phyloP scores from a whole-genome alignment of 2,888 invertebrate genomes.

The Microctonus brassicae region DNA sequence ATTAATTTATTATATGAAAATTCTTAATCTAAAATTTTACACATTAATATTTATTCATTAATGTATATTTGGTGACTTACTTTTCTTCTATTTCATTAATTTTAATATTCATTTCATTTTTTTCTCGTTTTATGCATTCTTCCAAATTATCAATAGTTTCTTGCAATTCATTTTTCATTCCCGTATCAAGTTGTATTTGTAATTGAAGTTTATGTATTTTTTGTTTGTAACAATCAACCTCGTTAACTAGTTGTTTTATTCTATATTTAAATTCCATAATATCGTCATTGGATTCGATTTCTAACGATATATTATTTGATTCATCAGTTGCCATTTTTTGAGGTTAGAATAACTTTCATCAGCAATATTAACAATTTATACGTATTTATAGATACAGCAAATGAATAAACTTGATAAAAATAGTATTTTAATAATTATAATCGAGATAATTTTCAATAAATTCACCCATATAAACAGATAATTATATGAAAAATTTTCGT shows the following conservation, averaged over 20 bases:
- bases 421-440: neutral
- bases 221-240: constrained; percentile 52
- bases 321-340: constrained; percentile 31
- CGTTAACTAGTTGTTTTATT: constrained; percentile 37
- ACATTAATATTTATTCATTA: neutral
- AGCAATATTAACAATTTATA: neutral
- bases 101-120: constrained; percentile 28
- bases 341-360: constrained; percentile 32
- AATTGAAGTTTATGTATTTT: constrained; percentile 49
- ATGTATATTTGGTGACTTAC: constrained; percentile 28
- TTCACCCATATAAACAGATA: neutral
- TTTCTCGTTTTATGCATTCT: constrained; percentile 28
- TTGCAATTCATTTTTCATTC: constrained; percentile 49
- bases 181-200: constrained; percentile 45
- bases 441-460: neutral
- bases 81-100: constrained; percentile 43
- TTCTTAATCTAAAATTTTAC: neutral
- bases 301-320: constrained; percentile 27
- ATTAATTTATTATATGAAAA: constrained; percentile 7
- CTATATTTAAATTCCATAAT: constrained; percentile 30
- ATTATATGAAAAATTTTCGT: neutral
- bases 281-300: constrained; percentile 29
- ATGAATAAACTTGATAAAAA: neutral
- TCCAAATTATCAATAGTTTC: constrained; percentile 49
- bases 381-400: neutral